phyloP scores from a whole-genome alignment of 30 jellyfish, hydroid and myxozoan genomes.

The Pelagia noctiluca region DNA sequence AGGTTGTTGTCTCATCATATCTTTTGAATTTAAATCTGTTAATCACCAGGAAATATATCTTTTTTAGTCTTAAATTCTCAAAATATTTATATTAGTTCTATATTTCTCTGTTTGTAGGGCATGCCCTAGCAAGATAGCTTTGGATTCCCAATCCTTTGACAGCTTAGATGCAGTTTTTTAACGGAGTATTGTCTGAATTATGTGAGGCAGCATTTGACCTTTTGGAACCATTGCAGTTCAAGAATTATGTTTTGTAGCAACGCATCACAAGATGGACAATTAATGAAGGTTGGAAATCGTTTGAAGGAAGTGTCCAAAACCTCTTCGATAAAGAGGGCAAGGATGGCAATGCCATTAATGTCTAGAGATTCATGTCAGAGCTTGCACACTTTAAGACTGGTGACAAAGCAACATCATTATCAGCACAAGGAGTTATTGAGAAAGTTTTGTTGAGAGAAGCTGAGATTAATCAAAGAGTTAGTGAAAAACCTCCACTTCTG shows the following conservation, averaged over 20 bases:
- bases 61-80: too few species aligned
- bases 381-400: background rate
- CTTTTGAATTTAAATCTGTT: too few species aligned
- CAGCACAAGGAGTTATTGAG: background rate
- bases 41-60: too few species aligned
- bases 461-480: background rate
- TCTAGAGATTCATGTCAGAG: background rate
- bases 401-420: background rate
- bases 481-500: background rate
- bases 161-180: too few species aligned
- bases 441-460: background rate
- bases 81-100: background rate
- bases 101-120: background rate
- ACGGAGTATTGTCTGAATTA: too few species aligned
- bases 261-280: background rate
- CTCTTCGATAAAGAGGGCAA: background rate
- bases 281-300: background rate
- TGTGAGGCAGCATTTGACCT: background rate
- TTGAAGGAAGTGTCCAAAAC: background rate
- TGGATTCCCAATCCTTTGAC: too few species aligned
- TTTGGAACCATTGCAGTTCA: background rate
- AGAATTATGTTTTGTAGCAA: background rate
- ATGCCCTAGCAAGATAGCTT: background rate
- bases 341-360: background rate
- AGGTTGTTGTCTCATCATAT: too few species aligned